Base-by-base conservation (phyloP, 1,140 invertebrate species). In the Drosophila sp. region DNA sequence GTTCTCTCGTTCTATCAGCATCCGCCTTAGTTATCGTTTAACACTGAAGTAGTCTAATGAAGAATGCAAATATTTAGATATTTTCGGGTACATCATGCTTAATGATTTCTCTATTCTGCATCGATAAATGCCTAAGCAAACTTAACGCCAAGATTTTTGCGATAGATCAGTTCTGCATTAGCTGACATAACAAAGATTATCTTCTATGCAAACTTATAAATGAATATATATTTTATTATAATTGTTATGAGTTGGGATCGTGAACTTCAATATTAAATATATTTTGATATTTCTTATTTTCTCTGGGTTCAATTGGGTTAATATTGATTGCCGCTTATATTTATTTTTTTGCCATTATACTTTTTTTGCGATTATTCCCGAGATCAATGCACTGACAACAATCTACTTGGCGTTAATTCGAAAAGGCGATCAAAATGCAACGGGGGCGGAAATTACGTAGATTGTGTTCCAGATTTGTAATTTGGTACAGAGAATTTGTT, bases 211-310 rank as follows among this genome's bases (percentile, higher is more conserved):
- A 23, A 56, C 2, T 30, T 33, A 32, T 7, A 23, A 4, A 23
- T 11, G 3, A 57, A 32, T 57, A 33, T 33, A 33, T 57, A 44
- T 7, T 29, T 62, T 10, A 32, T 30, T 30, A 32, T 17, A 47
- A 62, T 62, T 62, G 29, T 30, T 62, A 62, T 62, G 40, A 47
- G 41, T 62, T 62, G 60, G 17, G 60, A 47, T 62, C 60, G 4
- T 32, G 60, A 62, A 30, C 60, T 47, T 62, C 17, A 47, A 27
- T 30, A 47, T 10, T 3, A 25, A 5, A 30, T 47, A 62, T 29
- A 44, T 47, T 62, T 62, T 44, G 40, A 47, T 44, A 62, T 30
- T 23, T 33, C n/a, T 30, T 30, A 6, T 61, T 4, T 27, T n/a
- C 10, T 44, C 17, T 41, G 11, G 5, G 60, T 30, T 62, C 60